Percentiles rank a stretch among this genome's conserved stretches.
Conservation (phyloP, 2,113 vertebrate genomes). For the Poecilia latipinna region DNA sequence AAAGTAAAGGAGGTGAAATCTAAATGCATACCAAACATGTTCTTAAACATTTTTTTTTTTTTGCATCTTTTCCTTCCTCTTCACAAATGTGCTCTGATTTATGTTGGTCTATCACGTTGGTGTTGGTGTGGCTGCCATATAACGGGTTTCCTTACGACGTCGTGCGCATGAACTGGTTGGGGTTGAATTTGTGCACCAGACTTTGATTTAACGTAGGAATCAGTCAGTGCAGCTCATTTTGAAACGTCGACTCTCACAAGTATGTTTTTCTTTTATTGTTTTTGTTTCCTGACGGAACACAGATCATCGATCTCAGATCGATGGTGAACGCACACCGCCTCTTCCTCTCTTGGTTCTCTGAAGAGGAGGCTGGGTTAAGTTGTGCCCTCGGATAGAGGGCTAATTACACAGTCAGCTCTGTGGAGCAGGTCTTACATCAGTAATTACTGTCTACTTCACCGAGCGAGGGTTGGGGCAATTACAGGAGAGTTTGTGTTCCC, state of each 20-base stretch:
- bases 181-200: background rate
- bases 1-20: too few relatives aligned
- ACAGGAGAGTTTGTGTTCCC: conserved; percentile 36
- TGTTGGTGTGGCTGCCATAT: background rate
- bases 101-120: background rate
- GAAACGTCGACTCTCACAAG: background rate
- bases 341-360: conserved; percentile 39
- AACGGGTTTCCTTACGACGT: too few relatives aligned
- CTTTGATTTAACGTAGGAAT: background rate
- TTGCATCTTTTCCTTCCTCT: background rate
- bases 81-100: background rate
- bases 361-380: conserved; percentile 44
- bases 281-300: conserved; percentile 1
- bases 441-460: conserved; percentile 60
- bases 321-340: conserved; percentile 7
- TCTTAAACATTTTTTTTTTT: background rate
- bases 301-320: conserved; percentile 22
- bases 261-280: background rate
- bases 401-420: conserved; percentile 64
- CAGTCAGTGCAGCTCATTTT: background rate
- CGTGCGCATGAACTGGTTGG: background rate
- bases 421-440: conserved; percentile 58
- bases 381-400: conserved; percentile 45
- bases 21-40: too few relatives aligned
- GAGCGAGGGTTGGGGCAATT: conserved; percentile 51